Base-by-base conservation (phyloP, 2,888 invertebrate species). In the Troides oblongomaculatus region DNA sequence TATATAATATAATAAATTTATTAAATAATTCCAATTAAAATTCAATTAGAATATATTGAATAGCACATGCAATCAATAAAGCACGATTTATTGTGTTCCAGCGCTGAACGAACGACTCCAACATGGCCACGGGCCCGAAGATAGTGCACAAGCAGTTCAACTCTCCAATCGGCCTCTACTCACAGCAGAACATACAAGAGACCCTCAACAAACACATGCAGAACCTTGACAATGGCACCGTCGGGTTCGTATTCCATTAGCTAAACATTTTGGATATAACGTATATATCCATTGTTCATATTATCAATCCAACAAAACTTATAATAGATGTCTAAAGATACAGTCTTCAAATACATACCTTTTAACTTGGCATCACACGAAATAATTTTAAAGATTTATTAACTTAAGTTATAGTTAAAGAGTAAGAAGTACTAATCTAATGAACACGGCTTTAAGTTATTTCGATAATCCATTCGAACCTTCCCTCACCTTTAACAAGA, bases 61-160 rank as follows among this genome's bases (percentile, higher is more conserved):
- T 53, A n/a, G 50, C 39, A 39, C 39, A n/a, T 53, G n/a, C 53
- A 53, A 53, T 10, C 53, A 53, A 53, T 53, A 53, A 53, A 30
- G 39, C 59, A 67, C 39, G 66, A 68, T 64, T 39, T 61, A 8
- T 46, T 10, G 73, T 71, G 71, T 91, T 92, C 71, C 90, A 92
- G 92, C 92, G 92, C 84, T 85, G 83, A 91, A 92, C 88, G 89
- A 89, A 92, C 92, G 92, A 92, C 86, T 82, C 78, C 83, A 94
- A 92, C 86, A 96, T 96, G 96, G 94, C 96, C 83, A 93, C 94
- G 82, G 93, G 94, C 89, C 94, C 93, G 80, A 94, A 95, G 81
- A 92, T 97, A 89, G 96, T 97, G 78, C 97, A 97, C 93, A 97
- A 96, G 90, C 97, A 97, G 91, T 97, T 97, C 93, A 97, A 97